Evolutionary conservation across 2,113 vertebrate genomes (phyloP).

Genomic region (Lycaon pictus): DNA sequence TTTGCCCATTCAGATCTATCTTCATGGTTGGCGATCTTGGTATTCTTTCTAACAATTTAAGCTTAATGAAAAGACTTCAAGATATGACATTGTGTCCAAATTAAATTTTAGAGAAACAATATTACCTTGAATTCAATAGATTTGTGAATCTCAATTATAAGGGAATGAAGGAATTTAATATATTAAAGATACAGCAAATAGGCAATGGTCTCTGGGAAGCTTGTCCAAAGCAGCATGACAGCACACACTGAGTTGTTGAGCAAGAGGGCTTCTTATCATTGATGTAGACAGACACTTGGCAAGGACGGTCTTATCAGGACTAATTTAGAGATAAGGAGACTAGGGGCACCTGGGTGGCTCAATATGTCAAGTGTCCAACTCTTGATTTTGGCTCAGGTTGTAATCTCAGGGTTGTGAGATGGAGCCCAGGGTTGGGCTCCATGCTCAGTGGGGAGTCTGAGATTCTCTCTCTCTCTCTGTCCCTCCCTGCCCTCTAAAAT

Average conservation of each 20-base stretch:
- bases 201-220: not conserved
- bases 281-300: not conserved
- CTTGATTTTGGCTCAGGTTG: not conserved
- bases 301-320: not conserved
- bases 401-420: not conserved
- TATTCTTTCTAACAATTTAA: not conserved
- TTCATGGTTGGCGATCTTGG: not conserved
- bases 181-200: not conserved
- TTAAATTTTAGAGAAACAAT: not conserved
- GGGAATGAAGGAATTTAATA: not conserved
- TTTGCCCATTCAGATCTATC: not conserved
- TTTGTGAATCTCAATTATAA: not conserved
- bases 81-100: not conserved
- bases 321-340: not conserved
- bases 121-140: not conserved
- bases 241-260: not conserved
- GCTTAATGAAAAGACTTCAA: slow-evolving; percentile 29
- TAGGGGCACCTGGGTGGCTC: not conserved
- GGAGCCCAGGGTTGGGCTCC: not conserved
- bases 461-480: not conserved
- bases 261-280: not conserved
- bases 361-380: not conserved
- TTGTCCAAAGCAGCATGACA: not conserved
- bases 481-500: not conserved
- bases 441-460: not conserved